A percentile compares a stretch with the other conserved stretches of the same genome.
These are phyloP conservation scores for Ichneumoninae sp. DNA, from an alignment of 2,888 invertebrate genomes.

Conservation along the genomic window DNA sequence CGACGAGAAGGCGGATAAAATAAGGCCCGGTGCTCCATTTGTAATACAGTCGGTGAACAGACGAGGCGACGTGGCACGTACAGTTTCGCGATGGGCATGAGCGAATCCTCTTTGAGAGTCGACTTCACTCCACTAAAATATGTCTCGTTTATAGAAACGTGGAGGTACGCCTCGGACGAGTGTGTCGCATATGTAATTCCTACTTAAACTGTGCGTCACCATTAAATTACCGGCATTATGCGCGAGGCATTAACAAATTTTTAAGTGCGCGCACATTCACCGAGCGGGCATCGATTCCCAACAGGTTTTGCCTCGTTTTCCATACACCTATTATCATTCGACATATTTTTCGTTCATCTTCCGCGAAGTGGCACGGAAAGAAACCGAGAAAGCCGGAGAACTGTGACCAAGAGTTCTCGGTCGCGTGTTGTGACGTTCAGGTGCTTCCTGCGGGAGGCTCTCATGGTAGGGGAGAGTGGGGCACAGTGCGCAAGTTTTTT, in stretches of 20 bases:
- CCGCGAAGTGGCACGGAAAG: not conserved
- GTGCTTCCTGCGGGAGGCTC: conserved; percentile 52
- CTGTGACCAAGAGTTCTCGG: conserved; percentile 5
- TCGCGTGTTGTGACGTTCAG: conserved; percentile 42
- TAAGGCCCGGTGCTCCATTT: conserved; percentile 63
- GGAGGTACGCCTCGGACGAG: conserved; percentile 79
- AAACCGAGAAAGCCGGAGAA: conserved; percentile 10
- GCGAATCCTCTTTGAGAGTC: conserved; percentile 69
- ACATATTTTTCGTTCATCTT: not conserved
- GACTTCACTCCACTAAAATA: conserved; percentile 76
- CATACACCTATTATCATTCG: not conserved
- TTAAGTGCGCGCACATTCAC: not conserved
- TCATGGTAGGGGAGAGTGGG: not conserved
- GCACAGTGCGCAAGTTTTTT: no score
- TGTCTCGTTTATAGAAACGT: conserved; percentile 81
- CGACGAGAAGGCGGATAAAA: conserved; percentile 44
- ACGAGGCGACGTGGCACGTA: conserved; percentile 55
- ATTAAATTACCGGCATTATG: conserved; percentile 52
- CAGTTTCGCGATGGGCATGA: conserved; percentile 71
- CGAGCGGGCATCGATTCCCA: not conserved
- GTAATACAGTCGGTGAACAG: conserved; percentile 66
- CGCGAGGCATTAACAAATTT: conserved; percentile 46
- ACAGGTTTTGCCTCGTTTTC: not conserved
- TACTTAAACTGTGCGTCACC: conserved; percentile 73
- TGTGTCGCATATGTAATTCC: conserved; percentile 83